Conservation (phyloP, 2,113 vertebrate genomes). For the Etheostoma cragini region DNA sequence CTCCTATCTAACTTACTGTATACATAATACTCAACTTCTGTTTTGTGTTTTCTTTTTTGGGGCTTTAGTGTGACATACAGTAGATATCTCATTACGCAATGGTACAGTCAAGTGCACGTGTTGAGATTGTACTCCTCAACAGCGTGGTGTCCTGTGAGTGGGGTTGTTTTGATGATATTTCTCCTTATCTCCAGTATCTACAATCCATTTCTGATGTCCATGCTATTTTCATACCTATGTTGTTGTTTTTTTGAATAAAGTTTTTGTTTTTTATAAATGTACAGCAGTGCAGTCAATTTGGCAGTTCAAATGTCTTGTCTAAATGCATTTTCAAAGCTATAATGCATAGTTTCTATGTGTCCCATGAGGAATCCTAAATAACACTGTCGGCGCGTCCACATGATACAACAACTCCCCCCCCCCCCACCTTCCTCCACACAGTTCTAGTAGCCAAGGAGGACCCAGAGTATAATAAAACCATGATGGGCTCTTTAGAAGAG, state of each 20-base stretch:
- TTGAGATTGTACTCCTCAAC: slow-evolving; percentile 62
- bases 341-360: too few relatives aligned
- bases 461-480: too few relatives aligned
- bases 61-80: slow-evolving; percentile 54
- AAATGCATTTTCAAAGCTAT: slow-evolving; percentile 47
- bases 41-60: slow-evolving; percentile 65
- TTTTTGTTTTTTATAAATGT: slow-evolving; percentile 59
- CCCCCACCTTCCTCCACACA: too few relatives aligned
- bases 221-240: slow-evolving; percentile 71
- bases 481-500: too few relatives aligned
- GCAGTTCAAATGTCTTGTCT: slow-evolving; percentile 45
- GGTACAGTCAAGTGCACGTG: slow-evolving; percentile 66
- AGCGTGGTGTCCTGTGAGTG: slow-evolving; percentile 63
- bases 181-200: slow-evolving; percentile 51
- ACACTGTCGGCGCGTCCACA: too few relatives aligned
- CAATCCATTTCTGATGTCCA: slow-evolving; percentile 55
- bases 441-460: too few relatives aligned
- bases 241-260: slow-evolving; percentile 75
- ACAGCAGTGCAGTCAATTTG: slow-evolving; percentile 50
- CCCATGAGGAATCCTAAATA: too few relatives aligned
- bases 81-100: slow-evolving; percentile 60
- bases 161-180: slow-evolving; percentile 52
- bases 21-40: slow-evolving; percentile 34
- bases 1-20: slow-evolving; percentile 34
- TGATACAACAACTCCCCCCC: too few relatives aligned